Evolutionary conservation across 2,113 vertebrate species (phyloP).

Genomic region (Gambusia affinis): DNA sequence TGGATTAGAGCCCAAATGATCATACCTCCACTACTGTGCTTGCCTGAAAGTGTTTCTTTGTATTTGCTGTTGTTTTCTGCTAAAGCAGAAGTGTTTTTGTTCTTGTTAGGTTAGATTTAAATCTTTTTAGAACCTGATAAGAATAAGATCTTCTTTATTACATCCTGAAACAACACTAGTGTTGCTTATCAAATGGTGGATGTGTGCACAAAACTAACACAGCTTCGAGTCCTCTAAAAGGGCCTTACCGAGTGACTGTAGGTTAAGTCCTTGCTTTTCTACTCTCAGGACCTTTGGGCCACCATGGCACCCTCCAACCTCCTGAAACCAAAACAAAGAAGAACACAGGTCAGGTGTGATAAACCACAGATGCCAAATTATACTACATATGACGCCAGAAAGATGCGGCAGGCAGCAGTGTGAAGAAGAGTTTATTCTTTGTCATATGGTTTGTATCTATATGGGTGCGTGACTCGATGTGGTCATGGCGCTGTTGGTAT

Average conservation of each 20-base stretch:
- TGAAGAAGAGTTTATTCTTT: slow-evolving; percentile 7
- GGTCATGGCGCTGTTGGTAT: slow-evolving; percentile 34
- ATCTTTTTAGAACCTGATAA: neutral
- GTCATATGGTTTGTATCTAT: neutral
- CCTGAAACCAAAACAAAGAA: slow-evolving; percentile 55
- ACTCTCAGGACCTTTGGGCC: slow-evolving; percentile 38
- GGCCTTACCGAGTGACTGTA: slow-evolving; percentile 53
- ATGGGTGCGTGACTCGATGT: slow-evolving; percentile 22
- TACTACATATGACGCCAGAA: neutral
- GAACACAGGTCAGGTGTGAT: slow-evolving; percentile 35
- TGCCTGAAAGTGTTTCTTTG: neutral
- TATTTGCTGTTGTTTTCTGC: neutral
- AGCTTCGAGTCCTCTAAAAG: neutral
- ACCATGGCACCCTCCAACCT: slow-evolving; percentile 57
- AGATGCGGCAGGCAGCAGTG: slow-evolving; percentile 7
- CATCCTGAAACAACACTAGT: neutral
- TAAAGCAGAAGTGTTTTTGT: neutral
- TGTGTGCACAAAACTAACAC: neutral
- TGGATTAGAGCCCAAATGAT: neutral
- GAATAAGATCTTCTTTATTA: neutral
- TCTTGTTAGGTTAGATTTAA: neutral
- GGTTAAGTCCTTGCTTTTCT: slow-evolving; percentile 19
- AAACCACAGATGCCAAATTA: neutral
- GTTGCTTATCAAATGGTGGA: neutral
- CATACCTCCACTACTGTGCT: neutral